Conservation (phyloP, 2,797 vertebrate species). For the Pseudochaenichthys georgianus region DNA sequence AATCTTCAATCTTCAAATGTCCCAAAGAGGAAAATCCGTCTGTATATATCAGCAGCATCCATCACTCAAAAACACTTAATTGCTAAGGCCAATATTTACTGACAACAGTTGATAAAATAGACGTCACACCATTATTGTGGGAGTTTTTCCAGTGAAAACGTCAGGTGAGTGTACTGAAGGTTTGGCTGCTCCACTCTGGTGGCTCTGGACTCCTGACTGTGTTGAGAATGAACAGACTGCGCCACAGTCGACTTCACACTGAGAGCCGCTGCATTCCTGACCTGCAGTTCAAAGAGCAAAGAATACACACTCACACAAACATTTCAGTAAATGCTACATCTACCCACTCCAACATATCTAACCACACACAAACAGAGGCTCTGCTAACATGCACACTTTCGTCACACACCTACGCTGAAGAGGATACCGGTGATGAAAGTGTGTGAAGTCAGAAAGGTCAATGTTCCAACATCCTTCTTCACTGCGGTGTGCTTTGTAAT, state of each 20-base stretch:
- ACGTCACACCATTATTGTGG: not conserved
- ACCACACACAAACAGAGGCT: constrained; percentile 2
- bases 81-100: not conserved
- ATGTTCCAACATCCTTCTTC: constrained; percentile 9
- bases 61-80: not conserved
- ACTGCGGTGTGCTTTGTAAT: not conserved
- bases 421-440: constrained; percentile 26
- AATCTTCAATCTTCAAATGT: not conserved
- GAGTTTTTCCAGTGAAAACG: not conserved
- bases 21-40: not conserved
- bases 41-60: too few species aligned
- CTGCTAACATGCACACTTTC: constrained; percentile 6
- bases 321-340: constrained; percentile 6
- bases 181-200: constrained; percentile 34
- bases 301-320: constrained; percentile 37
- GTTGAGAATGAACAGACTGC: constrained; percentile 74
- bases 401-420: constrained; percentile 14
- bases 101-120: not conserved
- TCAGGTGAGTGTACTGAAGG: constrained; percentile 42
- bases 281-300: constrained; percentile 82
- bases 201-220: constrained; percentile 55
- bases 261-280: constrained; percentile 85
- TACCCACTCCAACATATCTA: not conserved
- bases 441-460: constrained; percentile 32
- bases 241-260: constrained; percentile 73